Conservation (phyloP, 2,113 vertebrate species). For the Ictalurus furcatus region DNA sequence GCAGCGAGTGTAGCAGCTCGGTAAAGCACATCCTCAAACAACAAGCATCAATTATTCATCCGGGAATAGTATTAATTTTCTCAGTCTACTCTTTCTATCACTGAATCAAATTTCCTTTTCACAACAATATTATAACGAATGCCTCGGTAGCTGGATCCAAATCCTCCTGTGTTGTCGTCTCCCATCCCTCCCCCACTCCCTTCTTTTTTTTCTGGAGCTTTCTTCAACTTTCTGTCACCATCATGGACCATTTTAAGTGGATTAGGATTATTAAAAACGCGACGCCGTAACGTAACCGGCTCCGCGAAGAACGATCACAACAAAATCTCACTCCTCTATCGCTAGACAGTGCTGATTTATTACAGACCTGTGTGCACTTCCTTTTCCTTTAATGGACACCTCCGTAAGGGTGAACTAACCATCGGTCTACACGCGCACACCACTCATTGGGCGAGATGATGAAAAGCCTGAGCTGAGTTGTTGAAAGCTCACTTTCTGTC, state of each 20-base stretch:
- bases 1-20: conserved; percentile 41
- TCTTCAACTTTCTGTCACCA: conserved; percentile 27
- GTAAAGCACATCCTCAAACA: conserved; percentile 34
- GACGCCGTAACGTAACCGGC: not conserved
- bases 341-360: conserved; percentile 47
- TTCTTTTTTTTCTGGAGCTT: conserved; percentile 9
- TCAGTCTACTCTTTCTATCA: conserved; percentile 32
- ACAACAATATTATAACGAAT: conserved; percentile 48
- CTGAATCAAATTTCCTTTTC: conserved; percentile 45
- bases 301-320: not conserved
- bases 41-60: conserved; percentile 65
- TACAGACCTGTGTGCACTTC: conserved; percentile 40
- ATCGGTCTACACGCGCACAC: conserved; percentile 58
- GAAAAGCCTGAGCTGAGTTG: conserved; percentile 65
- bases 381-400: conserved; percentile 49
- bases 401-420: conserved; percentile 58
- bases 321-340: not conserved
- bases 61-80: conserved; percentile 51
- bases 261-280: conserved; percentile 13
- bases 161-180: not conserved
- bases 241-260: not conserved
- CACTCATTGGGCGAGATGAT: conserved; percentile 63
- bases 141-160: not conserved
- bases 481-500: conserved; percentile 59
- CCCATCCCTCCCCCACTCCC: not conserved